Evolutionary conservation across 2,888 invertebrate genomes (phyloP).

Genomic region (Fragum fragum): DNA sequence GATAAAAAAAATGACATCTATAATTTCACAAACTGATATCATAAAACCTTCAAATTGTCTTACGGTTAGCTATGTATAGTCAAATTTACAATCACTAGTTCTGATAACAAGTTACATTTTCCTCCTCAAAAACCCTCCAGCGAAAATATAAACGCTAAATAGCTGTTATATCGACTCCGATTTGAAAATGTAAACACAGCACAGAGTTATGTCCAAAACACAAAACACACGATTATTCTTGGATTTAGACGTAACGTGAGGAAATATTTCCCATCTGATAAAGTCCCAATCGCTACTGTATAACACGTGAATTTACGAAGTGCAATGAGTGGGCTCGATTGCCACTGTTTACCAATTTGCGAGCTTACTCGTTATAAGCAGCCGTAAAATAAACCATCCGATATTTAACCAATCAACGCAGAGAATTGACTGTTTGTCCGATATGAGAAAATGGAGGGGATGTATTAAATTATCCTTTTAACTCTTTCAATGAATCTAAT

Average conservation of each 20-base stretch:
- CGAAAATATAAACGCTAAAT: background rate
- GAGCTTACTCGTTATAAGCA: slow-evolving; percentile 20
- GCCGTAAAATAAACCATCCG: slow-evolving; percentile 23
- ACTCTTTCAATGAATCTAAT: background rate
- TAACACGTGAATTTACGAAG: slow-evolving; percentile 15
- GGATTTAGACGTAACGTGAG: background rate
- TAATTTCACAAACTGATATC: too few species aligned
- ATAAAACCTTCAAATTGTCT: too few species aligned
- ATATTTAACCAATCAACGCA: slow-evolving; percentile 20
- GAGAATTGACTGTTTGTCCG: background rate
- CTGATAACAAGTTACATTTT: background rate
- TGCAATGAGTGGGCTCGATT: slow-evolving; percentile 14
- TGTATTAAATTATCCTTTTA: background rate
- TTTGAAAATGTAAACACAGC: background rate
- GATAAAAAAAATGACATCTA: too few species aligned
- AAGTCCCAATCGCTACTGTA: background rate
- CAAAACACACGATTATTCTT: slow-evolving; percentile 9
- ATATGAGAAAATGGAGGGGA: slow-evolving; percentile 1
- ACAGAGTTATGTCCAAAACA: slow-evolving; percentile 1
- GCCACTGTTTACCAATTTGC: slow-evolving; percentile 33
- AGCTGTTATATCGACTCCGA: background rate
- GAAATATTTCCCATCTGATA: slow-evolving; percentile 27
- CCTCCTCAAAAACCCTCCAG: background rate
- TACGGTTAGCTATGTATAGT: background rate
- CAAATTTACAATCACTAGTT: too few species aligned